phyloP scores from a whole-genome alignment of 2,888 invertebrate genomes.

The Cheilosia scutellata region DNA sequence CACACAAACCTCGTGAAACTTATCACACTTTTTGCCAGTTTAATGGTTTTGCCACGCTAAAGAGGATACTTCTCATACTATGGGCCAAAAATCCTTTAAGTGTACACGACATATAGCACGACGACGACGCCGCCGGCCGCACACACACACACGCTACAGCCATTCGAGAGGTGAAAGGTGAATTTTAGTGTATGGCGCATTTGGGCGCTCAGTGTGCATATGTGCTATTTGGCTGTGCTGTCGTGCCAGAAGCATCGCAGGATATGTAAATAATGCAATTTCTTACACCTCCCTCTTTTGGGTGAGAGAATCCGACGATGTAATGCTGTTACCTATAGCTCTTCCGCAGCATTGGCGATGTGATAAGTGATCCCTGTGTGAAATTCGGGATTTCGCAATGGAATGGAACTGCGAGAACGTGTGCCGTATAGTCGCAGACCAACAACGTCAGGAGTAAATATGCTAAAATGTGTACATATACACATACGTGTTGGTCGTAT shows the following conservation, averaged over 20 bases:
- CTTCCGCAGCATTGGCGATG: slow-evolving; percentile 4
- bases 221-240: background rate
- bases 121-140: background rate
- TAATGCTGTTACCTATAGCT: background rate
- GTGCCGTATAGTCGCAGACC: background rate
- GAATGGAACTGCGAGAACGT: background rate
- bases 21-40: background rate
- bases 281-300: background rate
- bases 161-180: background rate
- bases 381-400: slow-evolving; percentile 3
- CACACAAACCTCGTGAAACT: background rate
- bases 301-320: background rate
- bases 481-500: background rate
- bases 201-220: background rate
- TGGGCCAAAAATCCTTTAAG: background rate
- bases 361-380: slow-evolving; percentile 6
- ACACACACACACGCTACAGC: background rate
- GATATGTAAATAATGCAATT: slow-evolving; percentile 16
- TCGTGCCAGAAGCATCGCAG: background rate
- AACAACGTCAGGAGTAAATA: background rate
- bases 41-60: background rate
- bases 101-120: background rate
- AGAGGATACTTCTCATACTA: background rate
- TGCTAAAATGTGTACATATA: background rate
- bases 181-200: background rate